Conservation (phyloP, 30 jellyfish, hydroid and myxozoan species). For the Hydractinia symbiolongicarpus region DNA sequence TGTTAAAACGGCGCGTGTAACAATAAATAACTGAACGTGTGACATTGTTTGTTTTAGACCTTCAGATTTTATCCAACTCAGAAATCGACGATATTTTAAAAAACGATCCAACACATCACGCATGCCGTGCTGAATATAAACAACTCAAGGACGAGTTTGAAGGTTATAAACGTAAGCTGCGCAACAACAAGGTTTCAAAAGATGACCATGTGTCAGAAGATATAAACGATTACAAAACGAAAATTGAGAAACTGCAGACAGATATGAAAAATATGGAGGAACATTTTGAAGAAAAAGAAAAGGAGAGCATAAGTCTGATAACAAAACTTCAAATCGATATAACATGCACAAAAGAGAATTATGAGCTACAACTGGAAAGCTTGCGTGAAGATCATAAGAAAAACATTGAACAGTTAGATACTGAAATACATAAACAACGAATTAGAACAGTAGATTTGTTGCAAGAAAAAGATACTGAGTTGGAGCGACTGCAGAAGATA, state of each 20-base stretch:
- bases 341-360: constrained; percentile 48
- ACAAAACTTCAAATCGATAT: constrained; percentile 57
- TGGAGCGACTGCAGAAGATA: constrained; percentile 45
- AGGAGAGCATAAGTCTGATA: constrained; percentile 38
- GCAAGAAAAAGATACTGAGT: constrained; percentile 77
- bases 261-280: constrained; percentile 26
- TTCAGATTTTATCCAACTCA: constrained; percentile 29
- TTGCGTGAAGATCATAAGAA: constrained; percentile 29
- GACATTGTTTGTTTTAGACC: too few species aligned
- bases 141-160: constrained; percentile 85
- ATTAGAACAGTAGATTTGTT: constrained; percentile 57
- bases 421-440: constrained; percentile 58
- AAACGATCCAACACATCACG: constrained; percentile 75
- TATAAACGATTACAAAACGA: constrained; percentile 24
- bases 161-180: constrained; percentile 36
- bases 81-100: constrained; percentile 62
- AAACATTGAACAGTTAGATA: constrained; percentile 34
- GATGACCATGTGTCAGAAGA: constrained; percentile 32
- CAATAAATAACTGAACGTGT: too few species aligned
- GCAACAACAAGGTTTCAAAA: background rate
- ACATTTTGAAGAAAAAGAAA: constrained; percentile 56
- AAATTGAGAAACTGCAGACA: constrained; percentile 39
- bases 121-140: constrained; percentile 67
- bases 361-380: constrained; percentile 24
- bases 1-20: too few species aligned